Base-by-base conservation (phyloP, 2,797 vertebrate species). In the Chrysocyon brachyurus region DNA sequence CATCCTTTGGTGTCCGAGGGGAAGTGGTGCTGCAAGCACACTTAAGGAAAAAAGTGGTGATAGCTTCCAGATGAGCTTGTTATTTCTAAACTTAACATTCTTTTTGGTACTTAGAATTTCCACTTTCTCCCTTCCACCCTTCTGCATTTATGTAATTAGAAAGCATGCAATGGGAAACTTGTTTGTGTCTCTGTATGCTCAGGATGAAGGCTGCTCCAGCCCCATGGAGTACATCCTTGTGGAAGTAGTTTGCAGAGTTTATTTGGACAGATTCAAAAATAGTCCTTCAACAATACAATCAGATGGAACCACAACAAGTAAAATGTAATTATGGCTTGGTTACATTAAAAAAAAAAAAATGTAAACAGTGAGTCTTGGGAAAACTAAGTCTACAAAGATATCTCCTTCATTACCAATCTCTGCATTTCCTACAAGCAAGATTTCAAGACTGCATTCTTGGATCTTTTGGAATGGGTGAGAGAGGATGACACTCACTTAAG, bases 41-140 rank as follows among this genome's bases (percentile, higher is more conserved):
- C 97, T 98, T 89, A 77, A 96, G 98, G 96, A 96, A 97, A 96
- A 81, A 98, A 98, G 97, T 95, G 52, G 97, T 97, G 98, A 99
- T 99, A 28, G 96, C 97, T 99, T 98, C 99, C 99, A 99, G 98
- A 98, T 99, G 99, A 99, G 98, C 96, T 92, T 96, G 97, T 98
- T 98, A 97, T 79, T 79, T 98, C 98, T 97, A 97, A 98, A 98
- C 97, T 98, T 96, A 98, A 98, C 98, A 97, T 98, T 98, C 98
- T 97, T 98, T 98, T 97, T 83, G 92, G 98, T 97, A 94, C 98
- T 98, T 98, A 97, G 97, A 98, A 97, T 98, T 98, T 98, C 98
- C 97, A 98, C 97, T 98, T 98, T 98, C 92, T 90, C 85, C 97
- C 79, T 90, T 59, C 96, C 49, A 91, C 86, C 78, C 46, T 75